A percentile compares a stretch with the other conserved stretches of the same genome.
These are phyloP conservation scores for Eristalis pertinax DNA, from an alignment of 2,888 invertebrate species.

Conservation along the genomic window DNA sequence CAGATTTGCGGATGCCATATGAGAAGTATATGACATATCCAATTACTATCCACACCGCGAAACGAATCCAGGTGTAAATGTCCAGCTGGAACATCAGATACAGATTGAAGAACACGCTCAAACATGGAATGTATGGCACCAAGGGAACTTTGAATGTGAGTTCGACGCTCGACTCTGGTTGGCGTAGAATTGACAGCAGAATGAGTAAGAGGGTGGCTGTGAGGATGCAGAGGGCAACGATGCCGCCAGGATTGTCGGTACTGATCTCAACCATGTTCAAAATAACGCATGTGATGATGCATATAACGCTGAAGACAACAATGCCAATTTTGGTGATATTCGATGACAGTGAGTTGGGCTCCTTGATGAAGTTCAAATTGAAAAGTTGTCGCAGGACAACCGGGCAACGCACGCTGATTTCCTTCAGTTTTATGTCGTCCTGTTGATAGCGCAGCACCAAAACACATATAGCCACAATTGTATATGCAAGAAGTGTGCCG, in stretches of 20 bases:
- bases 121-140: conserved; percentile 91
- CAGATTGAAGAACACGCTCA: conserved; percentile 93
- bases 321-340: conserved; percentile 85
- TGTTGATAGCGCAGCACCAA: conserved; percentile 89
- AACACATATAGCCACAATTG: conserved; percentile 95
- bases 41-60: conserved; percentile 90
- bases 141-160: conserved; percentile 91
- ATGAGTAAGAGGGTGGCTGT: conserved; percentile 83
- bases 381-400: conserved; percentile 84
- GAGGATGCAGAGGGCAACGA: conserved; percentile 82
- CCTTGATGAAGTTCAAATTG: conserved; percentile 87
- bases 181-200: conserved; percentile 85
- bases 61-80: conserved; percentile 92
- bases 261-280: conserved; percentile 74
- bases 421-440: conserved; percentile 77
- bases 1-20: conserved; percentile 91
- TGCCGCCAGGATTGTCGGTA: conserved; percentile 76
- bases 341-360: conserved; percentile 86
- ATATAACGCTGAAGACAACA: conserved; percentile 83
- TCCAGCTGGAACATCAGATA: conserved; percentile 96
- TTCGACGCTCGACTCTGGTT: conserved; percentile 85
- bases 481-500: conserved; percentile 93
- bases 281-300: conserved; percentile 77
- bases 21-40: conserved; percentile 93
- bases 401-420: conserved; percentile 77